Base-by-base conservation (phyloP, 2,888 invertebrate genomes). In the Drosophila eohydei region DNA sequence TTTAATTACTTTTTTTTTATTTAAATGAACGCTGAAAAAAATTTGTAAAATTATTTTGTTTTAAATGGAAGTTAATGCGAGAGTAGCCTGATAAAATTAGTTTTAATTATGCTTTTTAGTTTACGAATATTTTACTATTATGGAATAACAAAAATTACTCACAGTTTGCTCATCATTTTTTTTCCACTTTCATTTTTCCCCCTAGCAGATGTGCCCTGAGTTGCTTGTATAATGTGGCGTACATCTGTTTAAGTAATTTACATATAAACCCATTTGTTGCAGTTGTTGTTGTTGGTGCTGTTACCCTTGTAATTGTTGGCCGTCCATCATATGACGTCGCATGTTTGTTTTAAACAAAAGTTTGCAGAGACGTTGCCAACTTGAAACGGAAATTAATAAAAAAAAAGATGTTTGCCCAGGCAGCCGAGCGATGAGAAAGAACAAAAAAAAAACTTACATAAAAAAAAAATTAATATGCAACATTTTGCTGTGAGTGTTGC, bases 331-430 rank as follows among this genome's bases (percentile, higher is more conserved):
- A 54, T 69, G 82, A 74, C 69, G 72, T 72, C 41, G 64, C 68
- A 56, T 81, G 82, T 84, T 84, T 85, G 86, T 77, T 85, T 82
- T 73, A 75, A 83, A 72, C 80, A 83, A 85, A 85, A 85, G 70
- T 86, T 86, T 81, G 62, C 52, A 68, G 78, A 67, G 57, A 58
- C 32, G 67, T 63, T 58, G 14, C 51, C 66, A 80, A 81, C 80
- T 86, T 79, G 68, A 71, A 78, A 64, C 61, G 82, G 80, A 81
- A 81, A 84, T 83, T 83, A 84, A 83, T 83, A 83, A 74, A 81
- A 79, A 50, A 16, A 32, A 50, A 30, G 8, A 67, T 72, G 79
- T 74, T 71, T 41, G 30, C 40, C 28, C 71, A 50, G 64, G 26
- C 63, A 58, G 21, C 21, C 21, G 21, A 21, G 21, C 21, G 21